Base-by-base conservation (phyloP, 2,113 vertebrate species). In the Triplophysa tibetana region DNA sequence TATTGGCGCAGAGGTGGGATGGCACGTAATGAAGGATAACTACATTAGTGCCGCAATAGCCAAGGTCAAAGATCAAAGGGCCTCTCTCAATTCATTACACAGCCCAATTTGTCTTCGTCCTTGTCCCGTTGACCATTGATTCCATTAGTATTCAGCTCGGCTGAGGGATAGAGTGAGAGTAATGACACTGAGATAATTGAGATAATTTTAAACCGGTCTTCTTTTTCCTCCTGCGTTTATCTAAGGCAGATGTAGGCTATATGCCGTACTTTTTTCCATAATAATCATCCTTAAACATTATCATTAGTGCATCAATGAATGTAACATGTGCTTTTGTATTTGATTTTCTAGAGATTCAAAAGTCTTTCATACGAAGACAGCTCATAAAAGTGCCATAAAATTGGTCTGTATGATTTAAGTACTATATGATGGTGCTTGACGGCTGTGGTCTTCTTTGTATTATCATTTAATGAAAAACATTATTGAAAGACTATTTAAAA, bases 1-100 rank as follows among this genome's bases (percentile, higher is more conserved):
- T 16, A 58, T 72, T 72, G 43, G 70, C 0, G 2, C 14, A 23
- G 33, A 74, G 70, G 29, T 60, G 29, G 33, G 54, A 61, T 38
- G 21, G n/a, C 13, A 11, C 21, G 7, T 74, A 43, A 74, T 74
- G 70, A 60, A 60, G 33, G 54, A 43, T 43, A 60, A 74, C n/a
- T 74, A 61, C 54, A 74, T 74, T 60, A 74, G 70, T 74, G 70
- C 70, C 29, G 58, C 54, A 60, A 24, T 24, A 74, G 54, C 33
- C 70, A 74, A 43, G n/a, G 70, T 74, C 70, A 73, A 60, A 14
- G 33, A 24, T 60, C 69, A 72, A 24, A 73, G 8, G 1, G 38
- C 54, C 70, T 17, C 19, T 38, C 52, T 60, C 13, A 61, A 41
- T 8, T 33, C 54, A 60, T 73, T 60, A 73, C 54, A 6, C 29